phyloP scores from a whole-genome alignment of 2,113 vertebrate genomes.

The Natator depressus region DNA sequence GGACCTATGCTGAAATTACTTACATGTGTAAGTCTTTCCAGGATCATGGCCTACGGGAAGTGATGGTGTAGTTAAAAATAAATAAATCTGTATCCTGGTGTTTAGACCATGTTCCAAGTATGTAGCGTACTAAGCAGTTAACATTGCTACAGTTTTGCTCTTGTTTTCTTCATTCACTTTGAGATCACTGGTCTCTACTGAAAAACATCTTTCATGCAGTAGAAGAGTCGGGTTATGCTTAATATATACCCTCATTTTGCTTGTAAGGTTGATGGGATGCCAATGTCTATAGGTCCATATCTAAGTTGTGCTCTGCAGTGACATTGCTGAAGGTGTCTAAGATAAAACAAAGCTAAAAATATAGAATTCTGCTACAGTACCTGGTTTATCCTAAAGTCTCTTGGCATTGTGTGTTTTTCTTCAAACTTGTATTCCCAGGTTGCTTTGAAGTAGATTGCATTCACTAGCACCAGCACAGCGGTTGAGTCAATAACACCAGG shows the following conservation, averaged over 20 bases:
- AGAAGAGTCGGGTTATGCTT: neutral
- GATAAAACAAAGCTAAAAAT: neutral
- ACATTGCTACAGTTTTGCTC: neutral
- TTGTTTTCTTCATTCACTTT: neutral
- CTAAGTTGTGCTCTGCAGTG: neutral
- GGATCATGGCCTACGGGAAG: neutral
- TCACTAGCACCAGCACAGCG: constrained; percentile 87
- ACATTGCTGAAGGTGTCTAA: neutral
- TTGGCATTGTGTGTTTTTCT: constrained; percentile 81
- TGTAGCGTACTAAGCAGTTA: neutral
- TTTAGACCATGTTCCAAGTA: neutral
- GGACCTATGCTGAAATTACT: neutral
- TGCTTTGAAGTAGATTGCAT: constrained; percentile 95
- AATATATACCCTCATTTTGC: neutral
- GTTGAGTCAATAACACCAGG: constrained; percentile 70
- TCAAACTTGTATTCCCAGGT: constrained; percentile 87
- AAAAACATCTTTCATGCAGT: neutral
- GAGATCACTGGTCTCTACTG: neutral
- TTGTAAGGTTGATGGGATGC: neutral
- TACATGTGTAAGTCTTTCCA: neutral
- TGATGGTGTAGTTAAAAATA: neutral
- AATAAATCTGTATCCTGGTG: neutral
- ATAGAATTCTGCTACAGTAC: constrained; percentile 59
- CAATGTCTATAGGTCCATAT: neutral
- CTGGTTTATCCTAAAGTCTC: constrained; percentile 84